Evolutionary conservation across 2,113 vertebrate genomes (phyloP), one percentile per base, ranked within the genome.

Genomic region (Phalacrocorax aristotelis): DNA sequence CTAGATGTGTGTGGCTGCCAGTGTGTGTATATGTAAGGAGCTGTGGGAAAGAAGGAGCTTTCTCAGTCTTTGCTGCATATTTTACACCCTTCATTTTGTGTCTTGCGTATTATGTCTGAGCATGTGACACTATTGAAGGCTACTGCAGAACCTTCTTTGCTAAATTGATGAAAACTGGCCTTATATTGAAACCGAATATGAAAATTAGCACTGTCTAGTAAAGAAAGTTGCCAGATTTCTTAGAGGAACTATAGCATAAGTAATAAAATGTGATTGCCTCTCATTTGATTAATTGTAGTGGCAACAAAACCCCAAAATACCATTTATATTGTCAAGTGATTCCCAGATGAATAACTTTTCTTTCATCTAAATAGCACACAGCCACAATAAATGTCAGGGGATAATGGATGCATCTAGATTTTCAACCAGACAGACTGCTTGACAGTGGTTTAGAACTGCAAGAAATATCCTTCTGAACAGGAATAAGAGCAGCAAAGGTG

Each of bases 221-320:
- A 91, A 91, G 8, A 13, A 86, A 88, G 60, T 77, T 87, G 64
- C 42, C 66, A 90, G 29, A 74, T 62, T 87, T 85, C 89, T 90
- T 57, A 58, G 70, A 85, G 29, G 21, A 92, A 29, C 32, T 61
- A 34, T 29, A 84, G 49, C 44, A 78, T 32, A 75, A 94, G n/a
- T 2, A 60, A 68, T 38, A 62, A 81, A 65, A 51, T 32, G 72
- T 40, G 51, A 78, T 65, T 82, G 38, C 19, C 22, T 89, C 36
- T 95, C 66, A 54, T 74, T 94, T 96, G 94, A 97, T 97, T 97
- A 97, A 96, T 86, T 94, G 83, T 93, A 87, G 76, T 72, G 75
- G 72, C 93, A 97, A 97, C 68, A 96, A 91, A 86, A 94, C 55
- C 83, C 51, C 48, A 65, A 93, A 96, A 93, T 72, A 91, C 51